These are phyloP conservation scores for Acrossocheilus fasciatus DNA, from an alignment of 2,797 vertebrate genomes.

Conservation along the genomic window DNA sequence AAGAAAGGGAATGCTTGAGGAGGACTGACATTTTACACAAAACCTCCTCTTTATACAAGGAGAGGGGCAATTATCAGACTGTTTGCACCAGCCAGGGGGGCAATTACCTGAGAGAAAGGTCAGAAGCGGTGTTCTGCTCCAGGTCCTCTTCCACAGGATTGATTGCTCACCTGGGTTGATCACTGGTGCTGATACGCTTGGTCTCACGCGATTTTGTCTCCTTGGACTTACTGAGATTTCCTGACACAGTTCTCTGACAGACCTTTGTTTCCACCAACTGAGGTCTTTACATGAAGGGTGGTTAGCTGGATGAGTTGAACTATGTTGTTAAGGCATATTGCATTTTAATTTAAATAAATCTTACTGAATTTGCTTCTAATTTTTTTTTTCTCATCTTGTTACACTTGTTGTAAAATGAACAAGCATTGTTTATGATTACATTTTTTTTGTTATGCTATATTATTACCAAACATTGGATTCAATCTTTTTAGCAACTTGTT, in stretches of 20 bases:
- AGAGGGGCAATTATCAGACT: constrained; percentile 55
- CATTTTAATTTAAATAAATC: not conserved
- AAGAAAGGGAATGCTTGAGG: constrained; percentile 41
- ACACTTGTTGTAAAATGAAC: not conserved
- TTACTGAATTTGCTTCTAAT: no score
- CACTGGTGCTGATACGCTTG: constrained; percentile 33
- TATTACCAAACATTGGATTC: not conserved
- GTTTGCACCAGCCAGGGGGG: constrained; percentile 57
- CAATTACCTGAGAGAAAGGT: constrained; percentile 60
- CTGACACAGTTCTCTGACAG: constrained; percentile 39
- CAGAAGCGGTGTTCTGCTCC: constrained; percentile 55
- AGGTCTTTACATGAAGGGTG: not conserved
- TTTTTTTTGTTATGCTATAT: no score
- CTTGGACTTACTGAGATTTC: constrained; percentile 25
- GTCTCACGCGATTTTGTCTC: constrained; percentile 49
- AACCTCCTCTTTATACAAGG: constrained; percentile 50
- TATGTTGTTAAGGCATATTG: not conserved
- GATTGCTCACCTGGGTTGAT: constrained; percentile 54
- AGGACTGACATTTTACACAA: constrained; percentile 64
- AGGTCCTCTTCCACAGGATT: constrained; percentile 45
- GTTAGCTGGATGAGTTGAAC: not conserved
- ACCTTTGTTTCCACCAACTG: not conserved
- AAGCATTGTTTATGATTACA: not conserved
- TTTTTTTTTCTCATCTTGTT: not conserved
- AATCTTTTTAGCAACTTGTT: not conserved